Evolutionary conservation across 1,140 invertebrate genomes (phyloP), one percentile per base, ranked within the genome.

Genomic region (Plodia interpunctella): DNA sequence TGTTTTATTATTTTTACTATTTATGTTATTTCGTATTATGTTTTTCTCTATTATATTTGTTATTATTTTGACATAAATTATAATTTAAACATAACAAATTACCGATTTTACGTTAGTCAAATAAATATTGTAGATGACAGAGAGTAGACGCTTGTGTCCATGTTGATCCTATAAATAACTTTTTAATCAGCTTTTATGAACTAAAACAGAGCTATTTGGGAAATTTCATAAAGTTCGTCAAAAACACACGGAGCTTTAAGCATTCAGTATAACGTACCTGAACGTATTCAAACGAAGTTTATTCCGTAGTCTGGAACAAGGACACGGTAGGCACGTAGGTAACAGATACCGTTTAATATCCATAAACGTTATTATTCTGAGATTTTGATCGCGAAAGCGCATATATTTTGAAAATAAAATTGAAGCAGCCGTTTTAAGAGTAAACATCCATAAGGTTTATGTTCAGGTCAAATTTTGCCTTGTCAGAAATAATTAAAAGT

Each of bases 401-500:
- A 15, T 15, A 10, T 44, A n/a, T 44, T 44, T 44, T 44, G 21
- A 44, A 44, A 44, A 44, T 44, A 44, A 17, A 44, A 44, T 44
- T 1, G 38, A 44, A 44, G 15, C 13, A 15, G 38, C 5, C 1
- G n/a, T 44, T 44, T 44, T 15, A 44, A 10, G 15, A 15, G 5
- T 44, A 15, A 3, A 4, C 38, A 44, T 15, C 10, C 69, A 66
- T 68, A 70, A 67, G 70, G 65, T 73, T 73, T 66, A 68, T 62
- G 62, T 56, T 49, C 65, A 52, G 66, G 66, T 74, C 66, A 69
- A 74, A 76, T 71, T 74, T 74, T 66, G 66, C 66, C 56, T 70
- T 62, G 68, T 74, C 71, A 76, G 71, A 76, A 70, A 74, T 76
- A 76, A 73, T 73, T 76, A 76, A 76, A 73, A 71, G 68, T 65